phyloP scores from a whole-genome alignment of 2,888 invertebrate genomes.

The Epistrophella euchroma region DNA sequence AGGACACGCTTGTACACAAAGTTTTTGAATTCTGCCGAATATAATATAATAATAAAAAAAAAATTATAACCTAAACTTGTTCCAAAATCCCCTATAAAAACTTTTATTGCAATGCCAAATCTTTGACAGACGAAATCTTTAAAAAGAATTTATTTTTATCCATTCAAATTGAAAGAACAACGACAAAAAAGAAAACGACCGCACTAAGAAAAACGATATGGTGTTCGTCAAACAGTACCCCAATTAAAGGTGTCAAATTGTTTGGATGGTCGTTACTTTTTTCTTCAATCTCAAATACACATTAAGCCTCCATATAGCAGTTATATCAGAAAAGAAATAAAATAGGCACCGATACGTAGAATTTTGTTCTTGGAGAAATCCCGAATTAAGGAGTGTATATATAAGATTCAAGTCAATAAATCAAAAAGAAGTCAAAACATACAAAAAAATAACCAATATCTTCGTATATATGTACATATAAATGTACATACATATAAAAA shows the following conservation, averaged over 20 bases:
- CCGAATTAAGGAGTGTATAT: constrained; percentile 4
- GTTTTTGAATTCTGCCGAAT: constrained; percentile 27
- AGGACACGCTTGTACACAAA: constrained; percentile 30
- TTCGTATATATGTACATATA: not conserved
- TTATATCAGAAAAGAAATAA: constrained; percentile 1
- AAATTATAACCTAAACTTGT: constrained; percentile 2
- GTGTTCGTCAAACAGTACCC: constrained; percentile 66
- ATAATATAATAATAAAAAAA: not conserved
- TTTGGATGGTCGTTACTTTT: constrained; percentile 54
- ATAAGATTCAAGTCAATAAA: constrained; percentile 52
- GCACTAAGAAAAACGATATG: constrained; percentile 35
- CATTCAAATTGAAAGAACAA: constrained; percentile 15
- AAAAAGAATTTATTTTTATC: constrained; percentile 58
- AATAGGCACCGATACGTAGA: not conserved
- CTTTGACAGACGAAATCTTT: constrained; percentile 13
- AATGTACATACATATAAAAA: not conserved
- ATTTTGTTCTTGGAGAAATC: not conserved
- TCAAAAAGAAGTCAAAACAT: constrained; percentile 68
- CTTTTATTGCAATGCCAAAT: constrained; percentile 28
- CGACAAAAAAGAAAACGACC: not conserved
- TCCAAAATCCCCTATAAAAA: not conserved
- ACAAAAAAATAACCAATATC: constrained; percentile 7
- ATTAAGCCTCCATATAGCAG: not conserved
- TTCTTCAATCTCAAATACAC: not conserved
- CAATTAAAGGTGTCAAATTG: constrained; percentile 75